A percentile compares a stretch with the other conserved stretches of the same genome.
Conservation (phyloP, 2,797 vertebrate genomes). For the Ctenopoma multispine region DNA sequence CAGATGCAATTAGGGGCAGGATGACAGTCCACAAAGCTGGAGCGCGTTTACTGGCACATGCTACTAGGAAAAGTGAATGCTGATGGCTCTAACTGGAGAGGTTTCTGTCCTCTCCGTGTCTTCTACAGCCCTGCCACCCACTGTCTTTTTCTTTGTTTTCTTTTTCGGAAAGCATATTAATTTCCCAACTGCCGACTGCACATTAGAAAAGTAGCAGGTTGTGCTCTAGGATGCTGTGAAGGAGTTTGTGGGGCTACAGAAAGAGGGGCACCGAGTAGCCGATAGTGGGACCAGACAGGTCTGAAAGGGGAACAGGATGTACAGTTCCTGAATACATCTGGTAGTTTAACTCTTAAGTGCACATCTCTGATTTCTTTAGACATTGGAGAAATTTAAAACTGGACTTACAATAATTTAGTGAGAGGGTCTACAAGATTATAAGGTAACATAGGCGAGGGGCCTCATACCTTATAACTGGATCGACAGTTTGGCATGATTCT, state of each 20-base stretch:
- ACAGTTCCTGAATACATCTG: slow-evolving; percentile 53
- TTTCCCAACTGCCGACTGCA: slow-evolving; percentile 41
- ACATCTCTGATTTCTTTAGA: slow-evolving; percentile 47
- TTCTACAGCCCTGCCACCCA: slow-evolving; percentile 23
- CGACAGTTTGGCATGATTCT: no score
- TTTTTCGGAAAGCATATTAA: slow-evolving; percentile 20
- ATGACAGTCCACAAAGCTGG: slow-evolving; percentile 52
- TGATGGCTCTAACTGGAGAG: slow-evolving; percentile 38
- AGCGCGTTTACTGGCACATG: slow-evolving; percentile 59
- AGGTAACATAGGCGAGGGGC: no score
- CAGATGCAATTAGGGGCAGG: slow-evolving; percentile 70
- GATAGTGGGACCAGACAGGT: slow-evolving; percentile 16
- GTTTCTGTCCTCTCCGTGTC: slow-evolving; percentile 27
- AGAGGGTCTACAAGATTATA: slow-evolving; percentile 10
- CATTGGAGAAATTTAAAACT: slow-evolving; percentile 43
- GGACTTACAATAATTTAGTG: slow-evolving; percentile 17
- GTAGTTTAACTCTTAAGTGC: slow-evolving; percentile 50
- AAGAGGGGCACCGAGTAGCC: slow-evolving; percentile 26
- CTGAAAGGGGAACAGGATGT: no score
- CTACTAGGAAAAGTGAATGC: slow-evolving; percentile 54
- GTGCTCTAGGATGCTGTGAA: slow-evolving; percentile 31
- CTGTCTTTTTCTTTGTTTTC: neutral
- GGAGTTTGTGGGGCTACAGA: slow-evolving; percentile 20
- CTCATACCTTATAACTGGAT: no score
- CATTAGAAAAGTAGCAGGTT: slow-evolving; percentile 29